Conservation (phyloP, 1,140 invertebrate species). For the Platorchestia sp. region DNA sequence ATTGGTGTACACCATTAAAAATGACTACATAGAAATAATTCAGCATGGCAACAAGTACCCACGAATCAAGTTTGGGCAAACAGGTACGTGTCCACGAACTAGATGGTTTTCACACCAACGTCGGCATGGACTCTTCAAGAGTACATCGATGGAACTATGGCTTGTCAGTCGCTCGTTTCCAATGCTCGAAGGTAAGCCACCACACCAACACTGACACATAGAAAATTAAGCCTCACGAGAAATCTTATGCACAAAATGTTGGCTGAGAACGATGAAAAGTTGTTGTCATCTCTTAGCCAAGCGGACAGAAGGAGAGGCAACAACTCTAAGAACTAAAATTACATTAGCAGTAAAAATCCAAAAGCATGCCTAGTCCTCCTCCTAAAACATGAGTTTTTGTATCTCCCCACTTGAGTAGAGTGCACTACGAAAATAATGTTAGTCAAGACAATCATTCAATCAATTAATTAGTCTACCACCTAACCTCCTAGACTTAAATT, state of each 20-base stretch:
- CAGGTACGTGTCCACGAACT: neutral
- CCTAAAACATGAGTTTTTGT: neutral
- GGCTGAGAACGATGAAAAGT: conserved; percentile 22
- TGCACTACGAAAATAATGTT: conserved; percentile 11
- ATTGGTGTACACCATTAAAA: neutral
- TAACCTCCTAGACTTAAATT: conserved; percentile 19
- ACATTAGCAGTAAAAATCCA: conserved; percentile 37
- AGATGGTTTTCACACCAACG: neutral
- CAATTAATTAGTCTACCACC: neutral
- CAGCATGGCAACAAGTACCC: neutral
- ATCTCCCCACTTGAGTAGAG: neutral
- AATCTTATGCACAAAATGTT: conserved; percentile 42
- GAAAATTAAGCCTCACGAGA: conserved; percentile 41
- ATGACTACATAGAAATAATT: neutral
- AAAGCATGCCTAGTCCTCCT: neutral
- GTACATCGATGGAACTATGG: neutral
- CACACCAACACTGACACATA: conserved; percentile 38
- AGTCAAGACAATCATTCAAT: conserved; percentile 35
- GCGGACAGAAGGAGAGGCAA: conserved; percentile 35
- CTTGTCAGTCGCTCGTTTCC: neutral
- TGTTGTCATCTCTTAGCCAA: neutral
- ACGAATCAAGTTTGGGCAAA: neutral
- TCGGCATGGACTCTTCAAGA: neutral
- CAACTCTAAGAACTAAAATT: conserved; percentile 47
- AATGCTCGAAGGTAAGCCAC: conserved; percentile 11